These are phyloP conservation scores for Oryzias celebensis DNA, from an alignment of 2,113 vertebrate genomes.

Conservation along the genomic window DNA sequence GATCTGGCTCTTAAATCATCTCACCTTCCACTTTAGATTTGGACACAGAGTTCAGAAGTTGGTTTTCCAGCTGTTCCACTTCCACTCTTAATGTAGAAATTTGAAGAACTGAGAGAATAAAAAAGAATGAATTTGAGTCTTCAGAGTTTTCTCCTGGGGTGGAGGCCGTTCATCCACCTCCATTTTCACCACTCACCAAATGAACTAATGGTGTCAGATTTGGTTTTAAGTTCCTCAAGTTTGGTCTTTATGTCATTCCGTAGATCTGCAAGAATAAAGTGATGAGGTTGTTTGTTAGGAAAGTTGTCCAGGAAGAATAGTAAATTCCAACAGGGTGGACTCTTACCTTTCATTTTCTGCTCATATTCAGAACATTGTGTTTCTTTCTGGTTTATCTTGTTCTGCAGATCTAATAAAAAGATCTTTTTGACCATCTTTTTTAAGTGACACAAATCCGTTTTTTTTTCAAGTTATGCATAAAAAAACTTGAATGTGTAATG, in stretches of 20 bases:
- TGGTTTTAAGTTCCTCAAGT: slow-evolving; percentile 23
- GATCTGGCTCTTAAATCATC: background rate
- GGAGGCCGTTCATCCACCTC: background rate
- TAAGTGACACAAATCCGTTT: background rate
- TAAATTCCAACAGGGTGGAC: background rate
- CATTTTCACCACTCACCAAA: slow-evolving; percentile 32
- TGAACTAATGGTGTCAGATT: slow-evolving; percentile 24
- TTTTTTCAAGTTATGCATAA: background rate
- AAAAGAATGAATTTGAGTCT: background rate
- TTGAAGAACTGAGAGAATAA: slow-evolving; percentile 44
- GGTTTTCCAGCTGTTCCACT: slow-evolving; percentile 23
- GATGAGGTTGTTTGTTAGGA: background rate
- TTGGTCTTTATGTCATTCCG: slow-evolving; percentile 36
- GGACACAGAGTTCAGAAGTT: slow-evolving; percentile 17
- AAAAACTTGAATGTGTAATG: background rate
- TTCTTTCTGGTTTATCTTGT: slow-evolving; percentile 26
- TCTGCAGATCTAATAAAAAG: slow-evolving; percentile 26
- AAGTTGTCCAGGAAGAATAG: rapidly evolving
- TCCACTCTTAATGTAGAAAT: slow-evolving; percentile 35
- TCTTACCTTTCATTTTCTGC: slow-evolving; percentile 21
- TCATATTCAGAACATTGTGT: background rate
- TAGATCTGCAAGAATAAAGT: slow-evolving; percentile 23
- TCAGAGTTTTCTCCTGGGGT: background rate
- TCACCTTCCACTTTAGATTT: slow-evolving; percentile 29
- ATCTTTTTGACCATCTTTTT: background rate